Percentiles rank a stretch among this genome's conserved stretches.
Evolutionary conservation across 2,797 vertebrate species (phyloP).

Genomic region (Melanotaenia maccullochi): DNA sequence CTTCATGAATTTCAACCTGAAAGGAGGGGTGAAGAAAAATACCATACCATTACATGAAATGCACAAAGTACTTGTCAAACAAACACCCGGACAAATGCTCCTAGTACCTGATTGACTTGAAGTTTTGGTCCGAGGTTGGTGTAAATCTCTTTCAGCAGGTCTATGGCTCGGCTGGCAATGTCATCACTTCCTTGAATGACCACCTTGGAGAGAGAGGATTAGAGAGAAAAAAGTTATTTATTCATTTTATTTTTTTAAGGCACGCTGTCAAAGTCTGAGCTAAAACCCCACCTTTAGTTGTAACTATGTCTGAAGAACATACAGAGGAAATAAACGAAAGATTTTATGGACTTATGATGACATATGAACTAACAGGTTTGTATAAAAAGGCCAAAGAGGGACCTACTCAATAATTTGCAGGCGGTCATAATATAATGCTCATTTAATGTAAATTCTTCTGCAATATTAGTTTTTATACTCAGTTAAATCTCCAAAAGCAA

Average conservation of each 20-base stretch:
- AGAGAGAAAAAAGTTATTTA: neutral
- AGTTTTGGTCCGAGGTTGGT: conserved; percentile 99
- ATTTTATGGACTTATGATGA: neutral
- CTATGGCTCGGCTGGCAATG: conserved; percentile 97
- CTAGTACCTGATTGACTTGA: conserved; percentile 96
- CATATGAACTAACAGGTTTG: neutral
- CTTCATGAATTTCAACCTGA: conserved; percentile 99
- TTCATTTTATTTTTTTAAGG: too few relatives aligned
- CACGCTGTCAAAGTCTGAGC: neutral
- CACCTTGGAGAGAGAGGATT: conserved; percentile 81
- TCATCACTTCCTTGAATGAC: conserved; percentile 99
- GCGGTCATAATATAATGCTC: neutral
- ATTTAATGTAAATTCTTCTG: too few relatives aligned
- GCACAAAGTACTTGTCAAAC: neutral
- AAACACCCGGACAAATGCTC: neutral
- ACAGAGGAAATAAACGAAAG: neutral
- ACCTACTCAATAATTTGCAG: neutral
- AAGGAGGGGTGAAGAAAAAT: neutral
- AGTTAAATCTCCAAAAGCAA: conserved; percentile 2
- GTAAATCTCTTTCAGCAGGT: conserved; percentile 99
- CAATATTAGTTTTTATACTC: neutral
- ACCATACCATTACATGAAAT: neutral
- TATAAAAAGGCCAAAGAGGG: neutral
- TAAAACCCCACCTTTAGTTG: neutral
- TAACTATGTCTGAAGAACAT: neutral